Evolutionary conservation across 2,888 invertebrate species (phyloP), one percentile per base, ranked within the genome.

Genomic region (Atherix ibis): DNA sequence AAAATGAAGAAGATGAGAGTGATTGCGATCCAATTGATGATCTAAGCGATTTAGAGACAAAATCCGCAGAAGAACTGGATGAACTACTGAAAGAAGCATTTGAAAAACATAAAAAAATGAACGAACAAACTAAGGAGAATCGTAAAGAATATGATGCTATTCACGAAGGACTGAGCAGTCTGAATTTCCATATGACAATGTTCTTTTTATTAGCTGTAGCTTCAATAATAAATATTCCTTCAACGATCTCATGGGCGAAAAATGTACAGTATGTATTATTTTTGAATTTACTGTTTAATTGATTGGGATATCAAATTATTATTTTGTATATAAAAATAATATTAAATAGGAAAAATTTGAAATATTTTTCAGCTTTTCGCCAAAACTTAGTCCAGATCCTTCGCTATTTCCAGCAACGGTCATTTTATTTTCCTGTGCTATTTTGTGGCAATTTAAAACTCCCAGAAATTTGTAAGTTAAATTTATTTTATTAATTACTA

Each of bases 221-320:
- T 18, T 66, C 80, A 1, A 41, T 72, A n/a, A 59, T 82, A 25
- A 80, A 79, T 56, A 44, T 77, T 9, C 84, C 85, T 0, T 70
- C 74, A 27, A 67, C 77, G 12, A 53, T 85, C 27, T 77, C 81
- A 4, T 87, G 85, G 85, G 77, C 82, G 0, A 75, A 74, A 49
- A 81, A 78, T 63, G 80, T 76, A 47, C 71, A 71, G 82, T 83
- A 65, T 67, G 66, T 64, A 31, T 12, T 32, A 38, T 14, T 39
- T 39, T 36, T 37, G 24, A 36, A 5, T 2, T 10, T 26, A 18
- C 8, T 14, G 2, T n/a, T 15, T 17, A 14, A 25, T 12, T 13
- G 10, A 18, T 33, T 18, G 12, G 3, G 19, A 28, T 5, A 27
- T 6, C 1, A 27, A 12, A 30, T 27, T 18, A 29, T 27, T 14